Conservation (phyloP, 2,888 invertebrate genomes). For the Xestia sexstrigata region DNA sequence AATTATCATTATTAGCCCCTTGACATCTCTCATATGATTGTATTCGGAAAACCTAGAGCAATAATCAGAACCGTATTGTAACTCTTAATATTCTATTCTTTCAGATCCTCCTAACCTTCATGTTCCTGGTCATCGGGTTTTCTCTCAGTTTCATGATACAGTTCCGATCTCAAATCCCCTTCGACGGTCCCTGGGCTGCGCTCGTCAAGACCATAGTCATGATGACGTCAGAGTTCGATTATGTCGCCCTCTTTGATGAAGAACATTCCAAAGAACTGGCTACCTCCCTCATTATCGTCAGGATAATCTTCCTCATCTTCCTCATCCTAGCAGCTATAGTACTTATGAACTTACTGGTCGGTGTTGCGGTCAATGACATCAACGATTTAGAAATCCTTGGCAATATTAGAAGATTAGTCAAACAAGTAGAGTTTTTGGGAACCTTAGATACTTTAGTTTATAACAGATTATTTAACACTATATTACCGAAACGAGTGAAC, state of each 20-base stretch:
- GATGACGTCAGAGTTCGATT: slow-evolving; percentile 92
- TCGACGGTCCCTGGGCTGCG: slow-evolving; percentile 88
- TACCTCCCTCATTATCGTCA: slow-evolving; percentile 83
- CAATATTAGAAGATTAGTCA: slow-evolving; percentile 88
- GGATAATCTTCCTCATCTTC: slow-evolving; percentile 89
- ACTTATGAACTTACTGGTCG: slow-evolving; percentile 91
- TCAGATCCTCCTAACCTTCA: slow-evolving; percentile 58
- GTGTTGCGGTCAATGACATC: slow-evolving; percentile 91
- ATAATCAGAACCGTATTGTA: neutral
- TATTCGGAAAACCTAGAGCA: neutral
- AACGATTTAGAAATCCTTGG: slow-evolving; percentile 90
- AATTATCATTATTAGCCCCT: neutral
- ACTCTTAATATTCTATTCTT: slow-evolving; percentile 6
- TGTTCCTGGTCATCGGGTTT: slow-evolving; percentile 89
- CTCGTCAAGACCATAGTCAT: slow-evolving; percentile 91
- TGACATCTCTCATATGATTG: too few relatives aligned
- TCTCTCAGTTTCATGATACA: slow-evolving; percentile 90
- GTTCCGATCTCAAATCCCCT: slow-evolving; percentile 87
- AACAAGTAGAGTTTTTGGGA: slow-evolving; percentile 90
- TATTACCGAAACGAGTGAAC: slow-evolving; percentile 80
- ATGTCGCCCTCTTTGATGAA: slow-evolving; percentile 86
- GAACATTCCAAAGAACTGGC: slow-evolving; percentile 82
- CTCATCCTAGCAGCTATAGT: slow-evolving; percentile 90
- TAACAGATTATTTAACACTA: slow-evolving; percentile 81
- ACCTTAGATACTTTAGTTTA: slow-evolving; percentile 89